A percentile compares a stretch with the other conserved stretches of the same genome.
phyloP scores from a whole-genome alignment of 2,797 vertebrate genomes.

The Crocidura indochinensis region DNA sequence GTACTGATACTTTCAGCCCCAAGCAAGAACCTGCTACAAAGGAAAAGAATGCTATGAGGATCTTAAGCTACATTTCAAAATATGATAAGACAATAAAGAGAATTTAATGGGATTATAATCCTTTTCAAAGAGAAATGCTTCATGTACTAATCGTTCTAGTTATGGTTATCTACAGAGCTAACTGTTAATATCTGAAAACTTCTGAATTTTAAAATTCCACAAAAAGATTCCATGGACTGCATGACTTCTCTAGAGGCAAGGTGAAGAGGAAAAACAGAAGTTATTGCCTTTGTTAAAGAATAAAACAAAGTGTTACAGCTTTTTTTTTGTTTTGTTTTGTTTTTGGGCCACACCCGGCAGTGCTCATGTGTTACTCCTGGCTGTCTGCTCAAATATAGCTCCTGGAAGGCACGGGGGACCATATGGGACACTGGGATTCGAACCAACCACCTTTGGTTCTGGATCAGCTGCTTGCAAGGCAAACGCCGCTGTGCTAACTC shows the following conservation, averaged over 20 bases:
- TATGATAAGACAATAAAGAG: constrained; percentile 19
- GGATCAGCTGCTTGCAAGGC: no score
- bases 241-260: constrained; percentile 65
- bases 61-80: constrained; percentile 67
- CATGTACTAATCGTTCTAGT: constrained; percentile 53
- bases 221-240: constrained; percentile 41
- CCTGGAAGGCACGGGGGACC: no score
- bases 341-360: no score
- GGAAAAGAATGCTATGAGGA: constrained; percentile 78
- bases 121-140: constrained; percentile 71
- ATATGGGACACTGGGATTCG: no score
- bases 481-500: no score
- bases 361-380: no score
- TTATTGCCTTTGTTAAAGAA: constrained; percentile 64
- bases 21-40: constrained; percentile 87
- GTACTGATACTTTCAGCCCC: constrained; percentile 88
- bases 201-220: constrained; percentile 74
- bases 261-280: constrained; percentile 81
- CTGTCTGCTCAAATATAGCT: no score
- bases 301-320: not conserved
- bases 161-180: constrained; percentile 60
- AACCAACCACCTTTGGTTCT: no score
- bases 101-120: constrained; percentile 26
- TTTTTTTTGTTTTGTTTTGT: no score
- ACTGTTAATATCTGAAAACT: constrained; percentile 81